These are phyloP conservation scores for Archips crataeganus DNA, from an alignment of 2,888 invertebrate species.

Conservation along the genomic window DNA sequence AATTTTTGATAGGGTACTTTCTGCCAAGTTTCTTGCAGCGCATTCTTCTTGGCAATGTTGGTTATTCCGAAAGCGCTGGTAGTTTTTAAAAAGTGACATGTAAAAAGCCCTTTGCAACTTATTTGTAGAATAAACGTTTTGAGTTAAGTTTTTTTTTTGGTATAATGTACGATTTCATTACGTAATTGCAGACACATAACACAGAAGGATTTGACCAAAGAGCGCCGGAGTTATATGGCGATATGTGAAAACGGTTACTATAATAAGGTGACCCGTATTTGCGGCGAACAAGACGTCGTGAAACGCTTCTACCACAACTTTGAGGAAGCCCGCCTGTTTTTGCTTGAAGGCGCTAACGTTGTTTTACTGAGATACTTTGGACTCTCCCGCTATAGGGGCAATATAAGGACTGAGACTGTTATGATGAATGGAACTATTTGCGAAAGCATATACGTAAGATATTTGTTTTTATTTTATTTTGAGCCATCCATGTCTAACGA, in stretches of 20 bases:
- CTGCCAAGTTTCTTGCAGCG: too few species aligned
- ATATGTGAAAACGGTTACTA: constrained; percentile 85
- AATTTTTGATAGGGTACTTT: too few species aligned
- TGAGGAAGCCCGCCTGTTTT: constrained; percentile 76
- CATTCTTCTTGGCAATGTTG: too few species aligned
- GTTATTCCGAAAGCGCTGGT: too few species aligned
- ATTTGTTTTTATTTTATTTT: background rate
- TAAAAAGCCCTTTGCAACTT: too few species aligned
- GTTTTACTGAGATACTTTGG: constrained; percentile 87
- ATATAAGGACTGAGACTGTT: constrained; percentile 83
- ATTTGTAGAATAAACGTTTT: too few species aligned
- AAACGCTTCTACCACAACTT: constrained; percentile 83
- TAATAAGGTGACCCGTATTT: constrained; percentile 79
- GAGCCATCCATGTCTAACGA: background rate
- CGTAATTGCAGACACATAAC: constrained; percentile 70
- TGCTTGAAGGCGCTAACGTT: constrained; percentile 88
- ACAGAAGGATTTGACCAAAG: constrained; percentile 72
- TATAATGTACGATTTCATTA: background rate
- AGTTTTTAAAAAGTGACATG: too few species aligned
- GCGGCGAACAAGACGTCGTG: constrained; percentile 73
- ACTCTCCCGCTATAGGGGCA: constrained; percentile 81
- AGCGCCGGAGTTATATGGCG: constrained; percentile 83
- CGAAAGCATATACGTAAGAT: constrained; percentile 87
- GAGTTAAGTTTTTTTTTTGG: too few species aligned
- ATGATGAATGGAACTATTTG: constrained; percentile 87